Conservation (phyloP, 2,797 vertebrate species). For the Choloepus didactylus region DNA sequence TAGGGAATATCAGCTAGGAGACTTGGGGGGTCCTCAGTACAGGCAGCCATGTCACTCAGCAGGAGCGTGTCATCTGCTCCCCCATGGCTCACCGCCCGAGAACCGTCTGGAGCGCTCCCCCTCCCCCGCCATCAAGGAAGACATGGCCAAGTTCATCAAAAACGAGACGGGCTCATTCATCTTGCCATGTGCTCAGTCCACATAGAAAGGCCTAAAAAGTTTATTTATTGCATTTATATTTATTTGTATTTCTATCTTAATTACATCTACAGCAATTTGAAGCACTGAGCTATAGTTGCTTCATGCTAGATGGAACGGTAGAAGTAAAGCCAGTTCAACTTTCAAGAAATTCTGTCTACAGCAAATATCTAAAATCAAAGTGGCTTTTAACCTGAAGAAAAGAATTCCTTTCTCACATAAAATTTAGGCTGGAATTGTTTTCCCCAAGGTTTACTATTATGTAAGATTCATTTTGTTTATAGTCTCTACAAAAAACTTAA, state of each 20-base stretch:
- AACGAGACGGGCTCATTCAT: background rate
- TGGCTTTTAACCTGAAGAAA: constrained; percentile 30
- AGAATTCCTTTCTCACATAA: constrained; percentile 53
- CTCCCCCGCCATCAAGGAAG: background rate
- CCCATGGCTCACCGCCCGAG: background rate
- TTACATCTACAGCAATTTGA: background rate
- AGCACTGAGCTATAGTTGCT: background rate
- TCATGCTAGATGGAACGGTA: background rate
- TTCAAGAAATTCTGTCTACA: constrained; percentile 32
- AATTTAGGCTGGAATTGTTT: background rate
- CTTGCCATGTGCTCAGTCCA: background rate
- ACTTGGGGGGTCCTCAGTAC: background rate
- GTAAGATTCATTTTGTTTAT: background rate
- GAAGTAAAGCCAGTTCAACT: constrained; percentile 44
- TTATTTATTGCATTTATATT: constrained; percentile 21
- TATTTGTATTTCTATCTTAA: constrained; percentile 29
- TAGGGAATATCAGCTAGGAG: background rate
- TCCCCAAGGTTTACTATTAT: background rate
- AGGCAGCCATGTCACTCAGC: background rate
- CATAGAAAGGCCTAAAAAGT: background rate
- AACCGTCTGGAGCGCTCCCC: background rate
- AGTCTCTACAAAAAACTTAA: background rate
- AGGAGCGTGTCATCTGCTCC: background rate
- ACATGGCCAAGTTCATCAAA: background rate
- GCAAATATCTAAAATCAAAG: constrained; percentile 56